phyloP scores from a whole-genome alignment of 2,797 vertebrate species.

The Sebastes variabilis region DNA sequence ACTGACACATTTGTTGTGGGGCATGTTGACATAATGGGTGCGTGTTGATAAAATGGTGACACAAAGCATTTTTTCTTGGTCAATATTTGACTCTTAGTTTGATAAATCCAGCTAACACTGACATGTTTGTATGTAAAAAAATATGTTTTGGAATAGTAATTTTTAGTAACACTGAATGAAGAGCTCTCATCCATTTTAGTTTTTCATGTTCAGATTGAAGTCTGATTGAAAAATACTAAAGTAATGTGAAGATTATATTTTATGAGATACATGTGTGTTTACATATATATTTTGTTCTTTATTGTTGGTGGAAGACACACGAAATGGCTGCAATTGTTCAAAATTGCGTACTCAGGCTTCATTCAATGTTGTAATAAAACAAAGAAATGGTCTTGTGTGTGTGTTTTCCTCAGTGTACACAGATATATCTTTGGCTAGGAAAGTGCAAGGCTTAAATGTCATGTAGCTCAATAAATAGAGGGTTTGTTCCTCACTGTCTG shows the following conservation, averaged over 20 bases:
- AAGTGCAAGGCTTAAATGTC: background rate
- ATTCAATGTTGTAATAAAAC: conserved; percentile 52
- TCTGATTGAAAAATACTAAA: background rate
- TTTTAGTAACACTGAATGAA: conserved; percentile 23
- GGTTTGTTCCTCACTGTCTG: background rate
- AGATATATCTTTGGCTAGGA: background rate
- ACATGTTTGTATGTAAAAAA: conserved; percentile 5
- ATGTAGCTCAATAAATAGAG: background rate
- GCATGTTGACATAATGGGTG: conserved; percentile 14
- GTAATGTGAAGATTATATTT: conserved; percentile 25
- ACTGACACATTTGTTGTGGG: background rate
- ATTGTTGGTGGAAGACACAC: background rate
- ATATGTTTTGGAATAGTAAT: conserved; percentile 18
- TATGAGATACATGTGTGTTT: background rate
- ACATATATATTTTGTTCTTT: background rate
- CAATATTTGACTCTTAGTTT: conserved; percentile 77
- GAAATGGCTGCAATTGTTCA: conserved; percentile 16
- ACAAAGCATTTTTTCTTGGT: conserved; percentile 56
- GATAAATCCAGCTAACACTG: conserved; percentile 23
- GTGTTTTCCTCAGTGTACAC: background rate
- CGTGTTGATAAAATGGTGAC: conserved; percentile 16
- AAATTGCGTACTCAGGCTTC: conserved; percentile 5
- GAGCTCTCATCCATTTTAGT: background rate
- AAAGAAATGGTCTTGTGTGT: conserved; percentile 6
- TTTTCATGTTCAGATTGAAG: background rate